These are phyloP conservation scores for Xestia xanthographa DNA, from an alignment of 2,888 invertebrate species.

Conservation along the genomic window DNA sequence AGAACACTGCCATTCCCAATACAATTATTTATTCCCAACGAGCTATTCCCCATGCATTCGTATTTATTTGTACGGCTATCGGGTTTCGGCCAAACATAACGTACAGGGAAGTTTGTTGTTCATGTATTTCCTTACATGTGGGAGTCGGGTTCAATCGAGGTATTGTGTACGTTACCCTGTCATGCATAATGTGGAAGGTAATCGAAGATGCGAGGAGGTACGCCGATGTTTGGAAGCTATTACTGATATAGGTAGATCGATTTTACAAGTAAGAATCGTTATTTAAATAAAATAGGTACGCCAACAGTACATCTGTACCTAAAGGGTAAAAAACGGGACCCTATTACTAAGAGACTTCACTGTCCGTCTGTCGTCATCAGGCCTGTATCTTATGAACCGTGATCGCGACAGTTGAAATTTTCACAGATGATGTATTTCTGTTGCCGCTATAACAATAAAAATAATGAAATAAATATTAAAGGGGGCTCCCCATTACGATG, in stretches of 20 bases:
- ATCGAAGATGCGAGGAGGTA: background rate
- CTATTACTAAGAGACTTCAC: too few relatives aligned
- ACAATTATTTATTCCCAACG: background rate
- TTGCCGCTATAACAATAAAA: too few relatives aligned
- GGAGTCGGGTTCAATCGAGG: constrained; percentile 17
- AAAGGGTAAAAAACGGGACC: too few relatives aligned
- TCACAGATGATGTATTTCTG: too few relatives aligned
- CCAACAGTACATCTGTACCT: too few relatives aligned
- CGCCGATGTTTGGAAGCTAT: background rate
- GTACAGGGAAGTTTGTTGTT: constrained; percentile 15
- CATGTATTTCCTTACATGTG: constrained; percentile 26
- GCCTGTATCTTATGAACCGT: too few relatives aligned
- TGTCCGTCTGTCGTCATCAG: too few relatives aligned
- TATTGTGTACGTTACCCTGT: constrained; percentile 8
- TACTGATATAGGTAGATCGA: background rate
- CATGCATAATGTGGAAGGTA: background rate
- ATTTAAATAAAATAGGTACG: too few relatives aligned
- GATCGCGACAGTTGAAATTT: too few relatives aligned
- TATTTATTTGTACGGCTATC: constrained; percentile 26
- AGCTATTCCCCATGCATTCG: background rate
- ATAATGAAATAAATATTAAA: too few relatives aligned
- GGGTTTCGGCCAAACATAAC: constrained; percentile 16
- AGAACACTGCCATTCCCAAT: background rate
- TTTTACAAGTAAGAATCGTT: background rate
- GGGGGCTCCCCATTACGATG: too few relatives aligned